A percentile compares a stretch with the other conserved stretches of the same genome.
Evolutionary conservation across 2,888 invertebrate genomes (phyloP).

Genomic region (Pilophorus perplexus): DNA sequence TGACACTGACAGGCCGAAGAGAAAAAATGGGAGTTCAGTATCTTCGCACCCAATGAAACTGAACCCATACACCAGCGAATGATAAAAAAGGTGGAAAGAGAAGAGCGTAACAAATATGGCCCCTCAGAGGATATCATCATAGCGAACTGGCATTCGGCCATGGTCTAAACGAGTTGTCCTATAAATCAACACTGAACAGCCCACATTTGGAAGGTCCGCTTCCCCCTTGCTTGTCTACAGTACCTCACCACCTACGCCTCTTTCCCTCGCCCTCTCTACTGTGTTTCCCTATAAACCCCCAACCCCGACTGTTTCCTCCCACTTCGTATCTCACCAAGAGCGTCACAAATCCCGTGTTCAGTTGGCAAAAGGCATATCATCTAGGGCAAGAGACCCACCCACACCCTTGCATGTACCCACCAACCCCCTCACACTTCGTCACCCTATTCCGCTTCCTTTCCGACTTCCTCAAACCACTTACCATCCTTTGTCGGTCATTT

Average conservation of each 20-base stretch:
- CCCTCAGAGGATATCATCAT: slow-evolving; percentile 27
- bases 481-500: slow-evolving; percentile 27
- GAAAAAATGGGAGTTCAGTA: too few species aligned
- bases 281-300: slow-evolving; percentile 21
- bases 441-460: slow-evolving; percentile 1
- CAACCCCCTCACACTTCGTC: not conserved
- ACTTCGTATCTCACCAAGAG: not conserved
- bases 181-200: slow-evolving; percentile 29
- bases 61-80: not conserved
- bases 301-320: not conserved
- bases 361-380: slow-evolving; percentile 27
- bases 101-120: slow-evolving; percentile 20
- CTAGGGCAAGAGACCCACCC: not conserved
- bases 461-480: not conserved
- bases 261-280: too few species aligned
- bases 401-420: not conserved
- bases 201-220: slow-evolving; percentile 19
- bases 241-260: not conserved
- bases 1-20: too few species aligned
- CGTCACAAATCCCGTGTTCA: slow-evolving; percentile 23
- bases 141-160: slow-evolving; percentile 28
- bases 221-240: not conserved
- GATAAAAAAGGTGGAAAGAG: slow-evolving; percentile 25
- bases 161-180: slow-evolving; percentile 24
- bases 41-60: too few species aligned